Conservation (phyloP, 2,797 vertebrate species). For the Pogoniulus pusillus region DNA sequence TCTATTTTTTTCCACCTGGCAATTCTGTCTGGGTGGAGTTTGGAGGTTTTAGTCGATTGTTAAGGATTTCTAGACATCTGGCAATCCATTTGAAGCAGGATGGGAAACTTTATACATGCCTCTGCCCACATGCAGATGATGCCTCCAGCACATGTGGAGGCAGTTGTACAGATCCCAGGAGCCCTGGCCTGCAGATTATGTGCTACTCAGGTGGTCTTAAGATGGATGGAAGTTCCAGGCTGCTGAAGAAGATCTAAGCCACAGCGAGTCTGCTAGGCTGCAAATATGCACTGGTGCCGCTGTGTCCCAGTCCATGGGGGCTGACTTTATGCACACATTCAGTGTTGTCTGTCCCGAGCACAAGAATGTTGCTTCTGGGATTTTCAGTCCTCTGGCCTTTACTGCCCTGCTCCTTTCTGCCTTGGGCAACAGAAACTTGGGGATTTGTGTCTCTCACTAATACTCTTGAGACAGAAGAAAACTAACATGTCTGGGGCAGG, state of each 20-base stretch:
- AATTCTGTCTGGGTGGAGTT: conserved; percentile 31
- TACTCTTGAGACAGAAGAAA: not conserved
- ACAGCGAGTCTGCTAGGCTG: not conserved
- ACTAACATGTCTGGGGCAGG: not conserved
- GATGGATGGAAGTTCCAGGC: not conserved
- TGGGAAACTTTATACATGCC: not conserved
- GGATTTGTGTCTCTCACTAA: not conserved
- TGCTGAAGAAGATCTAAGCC: not conserved
- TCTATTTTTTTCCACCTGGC: conserved; percentile 41
- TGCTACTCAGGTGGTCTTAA: conserved; percentile 43
- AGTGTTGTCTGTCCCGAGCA: not conserved
- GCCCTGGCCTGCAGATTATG: not conserved
- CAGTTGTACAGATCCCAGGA: not conserved
- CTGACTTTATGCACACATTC: not conserved
- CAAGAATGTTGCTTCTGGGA: not conserved
- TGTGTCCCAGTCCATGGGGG: not conserved
- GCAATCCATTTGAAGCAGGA: conserved; percentile 33
- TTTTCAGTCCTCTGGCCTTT: not conserved
- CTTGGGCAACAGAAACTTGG: not conserved
- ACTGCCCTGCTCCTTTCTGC: not conserved
- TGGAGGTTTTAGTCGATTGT: not conserved
- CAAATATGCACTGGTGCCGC: not conserved
- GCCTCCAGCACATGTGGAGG: conserved; percentile 18
- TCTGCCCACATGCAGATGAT: conserved; percentile 38
- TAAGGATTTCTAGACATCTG: conserved; percentile 57